Percentiles rank a stretch among this genome's conserved stretches.
Conservation (phyloP, 2,113 vertebrate species). For the Caretta caretta region DNA sequence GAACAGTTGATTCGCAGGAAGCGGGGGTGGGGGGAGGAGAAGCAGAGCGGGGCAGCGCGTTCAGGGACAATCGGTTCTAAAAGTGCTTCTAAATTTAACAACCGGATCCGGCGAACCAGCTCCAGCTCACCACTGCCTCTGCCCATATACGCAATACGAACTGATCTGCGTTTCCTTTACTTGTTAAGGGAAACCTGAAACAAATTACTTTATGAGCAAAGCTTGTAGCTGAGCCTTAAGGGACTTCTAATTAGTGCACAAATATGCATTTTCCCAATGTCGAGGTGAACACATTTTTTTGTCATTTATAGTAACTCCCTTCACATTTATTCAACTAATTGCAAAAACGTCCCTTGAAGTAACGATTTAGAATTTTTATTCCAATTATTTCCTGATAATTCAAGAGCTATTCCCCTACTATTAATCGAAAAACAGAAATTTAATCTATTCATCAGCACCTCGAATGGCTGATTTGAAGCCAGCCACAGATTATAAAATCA, state of each 20-base stretch:
- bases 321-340: conserved; percentile 61
- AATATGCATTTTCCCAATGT: conserved; percentile 63
- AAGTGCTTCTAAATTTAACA: too few relatives aligned
- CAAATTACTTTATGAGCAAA: conserved; percentile 56
- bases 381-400: conserved; percentile 74
- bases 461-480: conserved; percentile 42
- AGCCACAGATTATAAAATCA: conserved; percentile 47
- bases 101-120: too few relatives aligned
- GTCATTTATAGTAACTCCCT: conserved; percentile 65
- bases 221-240: conserved; percentile 48
- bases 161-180: conserved; percentile 16
- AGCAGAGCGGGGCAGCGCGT: too few relatives aligned
- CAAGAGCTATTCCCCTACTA: conserved; percentile 38
- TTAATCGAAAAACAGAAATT: conserved; percentile 54
- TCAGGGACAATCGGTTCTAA: too few relatives aligned
- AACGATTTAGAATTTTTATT: conserved; percentile 72
- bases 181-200: conserved; percentile 47
- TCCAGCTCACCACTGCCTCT: background rate
- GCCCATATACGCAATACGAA: background rate
- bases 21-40: too few relatives aligned
- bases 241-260: conserved; percentile 68
- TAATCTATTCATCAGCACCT: conserved; percentile 65
- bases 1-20: too few relatives aligned
- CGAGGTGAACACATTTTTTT: conserved; percentile 73
- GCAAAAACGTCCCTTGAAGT: conserved; percentile 63